Conservation (phyloP, 1,140 invertebrate species). For the Cherax destructor region DNA sequence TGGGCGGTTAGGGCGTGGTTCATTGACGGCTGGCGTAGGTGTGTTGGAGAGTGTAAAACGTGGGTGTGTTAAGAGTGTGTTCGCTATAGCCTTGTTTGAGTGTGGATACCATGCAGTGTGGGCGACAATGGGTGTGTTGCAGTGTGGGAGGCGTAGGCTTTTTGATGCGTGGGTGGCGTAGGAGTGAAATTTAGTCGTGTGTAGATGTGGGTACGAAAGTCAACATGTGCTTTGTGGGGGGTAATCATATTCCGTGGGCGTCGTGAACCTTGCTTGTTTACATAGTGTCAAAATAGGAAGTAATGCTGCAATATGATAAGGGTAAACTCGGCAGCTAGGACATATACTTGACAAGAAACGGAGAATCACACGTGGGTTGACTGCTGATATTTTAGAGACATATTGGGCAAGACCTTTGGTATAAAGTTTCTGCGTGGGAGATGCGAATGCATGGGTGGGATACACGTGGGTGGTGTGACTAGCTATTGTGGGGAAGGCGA, state of each 20-base stretch:
- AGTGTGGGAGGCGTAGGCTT: background rate
- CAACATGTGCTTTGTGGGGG: background rate
- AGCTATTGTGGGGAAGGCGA: no score
- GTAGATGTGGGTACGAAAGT: background rate
- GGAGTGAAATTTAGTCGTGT: background rate
- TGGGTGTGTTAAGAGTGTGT: background rate
- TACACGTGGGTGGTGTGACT: background rate
- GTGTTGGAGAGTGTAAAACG: background rate
- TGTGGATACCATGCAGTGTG: background rate
- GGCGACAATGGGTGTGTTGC: background rate
- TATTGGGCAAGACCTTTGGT: background rate
- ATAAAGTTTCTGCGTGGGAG: background rate
- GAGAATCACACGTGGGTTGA: background rate
- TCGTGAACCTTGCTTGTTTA: background rate
- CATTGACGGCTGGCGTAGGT: background rate
- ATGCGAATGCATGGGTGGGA: background rate
- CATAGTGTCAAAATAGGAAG: background rate
- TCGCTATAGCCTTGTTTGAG: no score
- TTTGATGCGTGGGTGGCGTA: background rate
- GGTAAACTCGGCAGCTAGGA: background rate
- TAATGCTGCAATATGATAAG: background rate
- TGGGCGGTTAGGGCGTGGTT: background rate
- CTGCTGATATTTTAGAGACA: background rate
- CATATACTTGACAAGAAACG: background rate
- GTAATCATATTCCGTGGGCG: background rate